phyloP scores from a whole-genome alignment of 2,888 invertebrate species.

The Agrotis ipsilon region DNA sequence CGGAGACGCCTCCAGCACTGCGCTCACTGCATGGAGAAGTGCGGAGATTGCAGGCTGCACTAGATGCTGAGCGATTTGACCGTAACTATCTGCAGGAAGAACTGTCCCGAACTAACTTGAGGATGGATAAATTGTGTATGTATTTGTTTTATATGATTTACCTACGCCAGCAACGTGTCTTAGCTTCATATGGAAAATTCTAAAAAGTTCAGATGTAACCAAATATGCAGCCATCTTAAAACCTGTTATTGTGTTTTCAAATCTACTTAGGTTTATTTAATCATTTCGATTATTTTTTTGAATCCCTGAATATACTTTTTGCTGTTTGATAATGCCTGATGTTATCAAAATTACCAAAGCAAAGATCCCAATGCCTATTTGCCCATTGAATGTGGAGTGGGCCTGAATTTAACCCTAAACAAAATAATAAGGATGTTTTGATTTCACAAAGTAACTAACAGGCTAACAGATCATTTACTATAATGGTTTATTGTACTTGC shows the following conservation, averaged over 20 bases:
- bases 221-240: no score
- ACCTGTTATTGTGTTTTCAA: no score
- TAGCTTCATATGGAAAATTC: no score
- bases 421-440: neutral
- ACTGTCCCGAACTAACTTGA: constrained; percentile 88
- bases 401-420: neutral
- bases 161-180: no score
- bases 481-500: constrained; percentile 4
- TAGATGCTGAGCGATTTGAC: constrained; percentile 92
- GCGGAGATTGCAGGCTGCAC: constrained; percentile 88
- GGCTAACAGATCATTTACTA: neutral
- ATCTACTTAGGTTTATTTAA: no score
- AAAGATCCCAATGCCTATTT: no score
- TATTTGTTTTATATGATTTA: constrained; percentile 13
- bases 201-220: no score
- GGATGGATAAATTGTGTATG: constrained; percentile 90
- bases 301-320: no score
- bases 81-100: constrained; percentile 92
- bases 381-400: no score
- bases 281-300: no score
- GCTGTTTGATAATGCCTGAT: no score
- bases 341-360: no score
- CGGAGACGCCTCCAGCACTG: constrained; percentile 84
- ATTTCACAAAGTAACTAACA: neutral
- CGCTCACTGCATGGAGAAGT: constrained; percentile 87